A percentile compares a stretch with the other conserved stretches of the same genome.
These are phyloP conservation scores for Diadophis punctatus DNA, from an alignment of 2,113 vertebrate species.

Conservation along the genomic window DNA sequence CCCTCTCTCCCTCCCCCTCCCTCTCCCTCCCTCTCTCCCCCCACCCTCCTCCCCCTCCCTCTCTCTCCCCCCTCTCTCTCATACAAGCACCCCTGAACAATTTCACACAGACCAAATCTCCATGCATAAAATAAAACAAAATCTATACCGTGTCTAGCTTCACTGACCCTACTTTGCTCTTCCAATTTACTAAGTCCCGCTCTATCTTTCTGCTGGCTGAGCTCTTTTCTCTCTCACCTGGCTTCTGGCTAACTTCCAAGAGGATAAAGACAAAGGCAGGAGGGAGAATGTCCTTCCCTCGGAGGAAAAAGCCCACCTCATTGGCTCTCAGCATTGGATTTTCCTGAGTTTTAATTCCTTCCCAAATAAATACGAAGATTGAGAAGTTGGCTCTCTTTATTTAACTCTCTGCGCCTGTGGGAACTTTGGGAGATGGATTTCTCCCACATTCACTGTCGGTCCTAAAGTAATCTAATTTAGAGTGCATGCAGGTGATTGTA, in stretches of 20 bases:
- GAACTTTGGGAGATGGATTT: background rate
- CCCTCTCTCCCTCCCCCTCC: no score
- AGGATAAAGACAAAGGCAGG: background rate
- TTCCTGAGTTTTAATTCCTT: background rate
- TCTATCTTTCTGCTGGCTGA: background rate
- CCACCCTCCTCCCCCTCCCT: no score
- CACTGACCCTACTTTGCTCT: background rate
- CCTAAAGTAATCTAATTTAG: background rate
- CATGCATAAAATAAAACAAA: background rate
- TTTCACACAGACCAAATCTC: background rate
- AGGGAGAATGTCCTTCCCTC: background rate
- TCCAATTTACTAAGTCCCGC: background rate
- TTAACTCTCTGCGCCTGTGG: background rate
- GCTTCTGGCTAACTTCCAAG: background rate
- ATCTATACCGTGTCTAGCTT: background rate
- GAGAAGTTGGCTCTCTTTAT: background rate
- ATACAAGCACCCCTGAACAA: background rate
- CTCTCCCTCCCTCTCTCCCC: no score
- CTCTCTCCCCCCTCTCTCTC: no score
- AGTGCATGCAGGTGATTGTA: background rate
- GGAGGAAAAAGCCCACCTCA: background rate
- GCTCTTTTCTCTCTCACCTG: background rate
- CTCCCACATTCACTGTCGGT: background rate
- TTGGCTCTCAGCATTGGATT: background rate
- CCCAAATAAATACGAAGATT: background rate